A percentile compares a stretch with the other conserved stretches of the same genome.
Evolutionary conservation across 2,888 invertebrate genomes (phyloP).

Genomic region (Orthosia incerta): DNA sequence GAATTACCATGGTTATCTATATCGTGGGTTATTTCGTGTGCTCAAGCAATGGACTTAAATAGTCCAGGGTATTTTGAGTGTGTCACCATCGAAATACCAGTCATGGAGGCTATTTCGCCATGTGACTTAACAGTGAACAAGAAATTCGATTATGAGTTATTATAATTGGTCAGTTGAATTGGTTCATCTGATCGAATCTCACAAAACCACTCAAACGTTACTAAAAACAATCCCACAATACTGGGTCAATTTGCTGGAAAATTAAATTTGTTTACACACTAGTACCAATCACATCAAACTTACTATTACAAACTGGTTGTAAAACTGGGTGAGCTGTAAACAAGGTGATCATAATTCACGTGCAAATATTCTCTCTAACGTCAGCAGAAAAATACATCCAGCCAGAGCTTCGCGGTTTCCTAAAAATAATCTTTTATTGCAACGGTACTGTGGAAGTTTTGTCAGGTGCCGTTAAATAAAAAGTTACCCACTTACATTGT

Average conservation of each 20-base stretch:
- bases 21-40: not conserved
- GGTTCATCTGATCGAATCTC: not conserved
- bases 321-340: constrained; percentile 57
- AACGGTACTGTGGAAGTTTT: constrained; percentile 53
- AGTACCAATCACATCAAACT: constrained; percentile 32
- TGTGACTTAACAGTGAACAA: too few relatives aligned
- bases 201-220: not conserved
- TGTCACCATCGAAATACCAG: too few relatives aligned
- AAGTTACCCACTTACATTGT: constrained; percentile 65
- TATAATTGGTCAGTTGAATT: too few relatives aligned
- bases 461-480: constrained; percentile 64
- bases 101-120: too few relatives aligned
- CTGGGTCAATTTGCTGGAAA: constrained; percentile 1
- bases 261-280: constrained; percentile 33
- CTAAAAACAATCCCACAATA: constrained; percentile 10
- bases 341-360: constrained; percentile 68
- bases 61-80: too few relatives aligned
- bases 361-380: constrained; percentile 68
- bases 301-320: constrained; percentile 48
- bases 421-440: constrained; percentile 68
- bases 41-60: not conserved
- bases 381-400: constrained; percentile 75
- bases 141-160: too few relatives aligned
- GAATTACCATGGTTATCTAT: not conserved
- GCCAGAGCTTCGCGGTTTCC: constrained; percentile 60